Conservation (phyloP, 2,888 invertebrate species). For the Drosophila atripex region DNA sequence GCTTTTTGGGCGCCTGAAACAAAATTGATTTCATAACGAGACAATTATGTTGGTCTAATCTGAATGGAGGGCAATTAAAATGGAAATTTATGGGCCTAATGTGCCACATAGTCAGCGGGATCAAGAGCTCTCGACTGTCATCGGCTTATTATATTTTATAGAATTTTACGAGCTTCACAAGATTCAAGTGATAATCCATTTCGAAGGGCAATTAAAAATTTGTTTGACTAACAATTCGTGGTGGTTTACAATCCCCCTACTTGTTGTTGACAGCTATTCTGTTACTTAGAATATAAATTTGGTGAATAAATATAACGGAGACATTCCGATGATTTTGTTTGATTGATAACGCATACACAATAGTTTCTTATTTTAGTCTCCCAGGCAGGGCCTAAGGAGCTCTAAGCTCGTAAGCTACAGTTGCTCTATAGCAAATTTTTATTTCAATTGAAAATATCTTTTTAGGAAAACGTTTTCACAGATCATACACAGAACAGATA, state of each 20-base stretch:
- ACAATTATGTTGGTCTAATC: slow-evolving; percentile 60
- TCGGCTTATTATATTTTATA: slow-evolving; percentile 49
- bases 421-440: too few species aligned
- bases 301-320: too few species aligned
- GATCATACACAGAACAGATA: too few species aligned
- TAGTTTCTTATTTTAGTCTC: too few species aligned
- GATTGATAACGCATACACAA: too few species aligned
- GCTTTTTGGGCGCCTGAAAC: slow-evolving; percentile 12
- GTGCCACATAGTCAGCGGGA: slow-evolving; percentile 56
- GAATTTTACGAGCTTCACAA: slow-evolving; percentile 48
- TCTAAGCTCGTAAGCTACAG: too few species aligned
- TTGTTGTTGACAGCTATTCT: background rate
- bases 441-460: too few species aligned
- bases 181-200: slow-evolving; percentile 51
- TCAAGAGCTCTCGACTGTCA: slow-evolving; percentile 51
- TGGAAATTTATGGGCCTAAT: slow-evolving; percentile 65
- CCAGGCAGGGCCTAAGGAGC: too few species aligned
- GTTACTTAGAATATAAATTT: too few species aligned
- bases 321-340: too few species aligned
- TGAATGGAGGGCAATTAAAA: slow-evolving; percentile 69
- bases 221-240: slow-evolving; percentile 52
- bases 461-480: too few species aligned
- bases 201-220: slow-evolving; percentile 57
- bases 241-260: background rate
- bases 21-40: slow-evolving; percentile 41